phyloP scores from a whole-genome alignment of 2,113 vertebrate genomes.

The Saguinus imperator region DNA sequence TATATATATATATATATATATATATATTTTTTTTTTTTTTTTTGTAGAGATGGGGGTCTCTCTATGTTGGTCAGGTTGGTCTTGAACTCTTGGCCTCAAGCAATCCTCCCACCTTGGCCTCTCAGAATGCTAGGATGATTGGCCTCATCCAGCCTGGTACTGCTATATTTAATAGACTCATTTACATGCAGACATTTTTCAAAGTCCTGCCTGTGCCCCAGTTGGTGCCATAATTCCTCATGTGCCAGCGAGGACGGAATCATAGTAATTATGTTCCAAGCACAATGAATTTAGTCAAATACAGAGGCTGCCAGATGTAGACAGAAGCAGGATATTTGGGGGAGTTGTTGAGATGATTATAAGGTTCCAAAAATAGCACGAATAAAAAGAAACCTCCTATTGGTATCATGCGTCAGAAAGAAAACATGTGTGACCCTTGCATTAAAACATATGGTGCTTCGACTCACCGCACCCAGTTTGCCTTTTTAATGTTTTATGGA shows the following conservation, averaged over 20 bases:
- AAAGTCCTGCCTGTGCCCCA: neutral
- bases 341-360: neutral
- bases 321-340: neutral
- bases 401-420: slow-evolving; percentile 26
- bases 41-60: too few relatives aligned
- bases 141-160: too few relatives aligned
- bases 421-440: neutral
- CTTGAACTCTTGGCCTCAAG: too few relatives aligned
- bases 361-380: slow-evolving; percentile 38
- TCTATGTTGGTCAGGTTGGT: too few relatives aligned
- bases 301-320: neutral
- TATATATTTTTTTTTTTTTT: too few relatives aligned
- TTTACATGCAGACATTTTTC: neutral
- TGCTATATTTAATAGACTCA: neutral
- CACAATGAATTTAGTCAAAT: neutral
- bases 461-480: neutral
- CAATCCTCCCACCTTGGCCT: too few relatives aligned
- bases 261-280: neutral
- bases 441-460: slow-evolving; percentile 23
- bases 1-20: too few relatives aligned
- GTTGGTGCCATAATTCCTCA: neutral
- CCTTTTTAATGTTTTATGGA: slow-evolving; percentile 64
- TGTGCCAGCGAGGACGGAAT: neutral
- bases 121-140: too few relatives aligned
- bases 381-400: slow-evolving; percentile 29